Conservation (phyloP, 2,888 invertebrate species). For the Allolobophora icterica region DNA sequence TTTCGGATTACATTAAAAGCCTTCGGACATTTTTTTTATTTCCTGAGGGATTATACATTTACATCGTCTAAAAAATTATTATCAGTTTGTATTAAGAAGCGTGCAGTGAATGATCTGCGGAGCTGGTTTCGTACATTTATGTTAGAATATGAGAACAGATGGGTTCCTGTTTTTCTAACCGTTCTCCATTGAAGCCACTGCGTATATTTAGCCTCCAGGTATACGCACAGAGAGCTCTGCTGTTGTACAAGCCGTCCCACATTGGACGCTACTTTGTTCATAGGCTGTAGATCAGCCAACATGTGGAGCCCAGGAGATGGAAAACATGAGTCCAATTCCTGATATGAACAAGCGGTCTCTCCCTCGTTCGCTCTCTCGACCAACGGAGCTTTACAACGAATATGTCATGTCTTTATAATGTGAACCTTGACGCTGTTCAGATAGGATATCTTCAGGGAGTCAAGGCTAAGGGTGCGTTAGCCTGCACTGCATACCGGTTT, state of each 20-base stretch:
- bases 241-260: neutral
- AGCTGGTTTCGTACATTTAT: neutral
- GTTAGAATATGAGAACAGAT: too few species aligned
- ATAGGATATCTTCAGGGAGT: neutral
- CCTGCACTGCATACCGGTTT: neutral
- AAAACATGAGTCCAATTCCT: neutral
- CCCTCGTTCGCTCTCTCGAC: neutral
- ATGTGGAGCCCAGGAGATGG: neutral
- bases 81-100: neutral
- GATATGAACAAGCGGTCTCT: neutral
- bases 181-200: neutral
- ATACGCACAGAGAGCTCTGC: neutral
- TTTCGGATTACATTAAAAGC: neutral
- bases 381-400: neutral
- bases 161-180: neutral
- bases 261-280: neutral
- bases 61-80: neutral
- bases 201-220: constrained; percentile 9
- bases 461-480: neutral
- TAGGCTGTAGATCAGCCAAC: neutral
- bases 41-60: neutral
- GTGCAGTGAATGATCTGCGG: neutral
- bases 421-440: neutral
- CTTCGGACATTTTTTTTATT: neutral
- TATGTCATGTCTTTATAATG: neutral